Conservation (phyloP, 2,113 vertebrate species). For the Ictidomys tridecemlineatus region DNA sequence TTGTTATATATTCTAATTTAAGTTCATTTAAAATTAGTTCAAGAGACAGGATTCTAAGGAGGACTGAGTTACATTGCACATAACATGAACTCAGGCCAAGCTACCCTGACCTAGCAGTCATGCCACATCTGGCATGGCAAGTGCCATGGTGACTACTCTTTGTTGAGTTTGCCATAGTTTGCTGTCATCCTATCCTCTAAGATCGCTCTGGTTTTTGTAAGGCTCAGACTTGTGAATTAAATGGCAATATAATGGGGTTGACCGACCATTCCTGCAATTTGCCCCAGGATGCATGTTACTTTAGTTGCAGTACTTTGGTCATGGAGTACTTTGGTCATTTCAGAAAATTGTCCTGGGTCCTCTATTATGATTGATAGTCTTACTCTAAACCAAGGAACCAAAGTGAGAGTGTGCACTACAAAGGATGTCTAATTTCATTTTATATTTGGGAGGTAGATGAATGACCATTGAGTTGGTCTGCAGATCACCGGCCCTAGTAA, state of each 20-base stretch:
- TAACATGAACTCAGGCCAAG: neutral
- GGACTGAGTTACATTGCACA: neutral
- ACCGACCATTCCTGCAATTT: neutral
- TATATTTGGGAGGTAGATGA: neutral
- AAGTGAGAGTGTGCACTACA: neutral
- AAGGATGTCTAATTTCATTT: neutral
- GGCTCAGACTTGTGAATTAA: neutral
- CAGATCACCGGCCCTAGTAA: neutral
- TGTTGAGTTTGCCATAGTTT: neutral
- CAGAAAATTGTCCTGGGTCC: neutral
- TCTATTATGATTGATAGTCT: neutral
- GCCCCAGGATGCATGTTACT: accelerated
- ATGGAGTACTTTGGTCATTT: conserved; percentile 14
- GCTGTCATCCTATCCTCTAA: neutral
- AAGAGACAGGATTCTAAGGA: neutral
- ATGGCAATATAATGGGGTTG: neutral
- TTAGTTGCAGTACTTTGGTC: neutral
- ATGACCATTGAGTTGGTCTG: neutral
- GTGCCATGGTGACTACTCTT: accelerated
- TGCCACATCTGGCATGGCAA: neutral
- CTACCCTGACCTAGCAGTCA: neutral
- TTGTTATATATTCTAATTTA: neutral
- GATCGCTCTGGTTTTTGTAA: neutral
- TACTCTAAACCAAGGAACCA: neutral
- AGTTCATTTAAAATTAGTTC: neutral